Base-by-base conservation (phyloP, 2,113 vertebrate genomes). In the Ptilorrhoa leucosticta region DNA sequence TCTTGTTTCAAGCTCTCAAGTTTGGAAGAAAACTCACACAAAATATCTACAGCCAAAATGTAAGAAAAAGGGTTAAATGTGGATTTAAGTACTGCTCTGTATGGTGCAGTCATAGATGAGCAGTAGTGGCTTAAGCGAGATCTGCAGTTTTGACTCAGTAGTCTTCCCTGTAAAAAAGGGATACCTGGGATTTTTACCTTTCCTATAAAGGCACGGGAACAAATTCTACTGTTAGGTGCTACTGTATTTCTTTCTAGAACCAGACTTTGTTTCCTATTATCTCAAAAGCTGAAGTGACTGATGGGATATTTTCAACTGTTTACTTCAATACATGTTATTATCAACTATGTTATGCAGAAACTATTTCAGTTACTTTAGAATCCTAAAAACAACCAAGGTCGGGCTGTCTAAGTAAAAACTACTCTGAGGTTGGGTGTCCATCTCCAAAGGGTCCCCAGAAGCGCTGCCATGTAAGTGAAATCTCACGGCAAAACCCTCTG, bases 401-500 rank as follows among this genome's bases (percentile, higher is more conserved):
- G 9, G 23, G 48, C 58, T 83, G 40, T 18, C 48, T 54, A n/a
- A 82, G 40, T 33, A 72, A 53, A 63, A 86, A 2, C 7, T 15
- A 10, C 54, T 2, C 23, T 17, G 64, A 5, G 27, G 15, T 54
- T 80, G 45, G 15, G 9, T 60, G 33, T 63, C 35, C 42, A 20
- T 21, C 37, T 77, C 64, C 61, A 27, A 10, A 48, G 8, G 20
- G 9, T 16, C 22, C 6, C 39, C 15, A 40, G n/a, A 40, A 64
- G 26, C 0, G 0, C 48, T 47, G 19, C 28, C 27, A 0, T 0
- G 4, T 11, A 8, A n/a, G 5, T 17, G 20, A 60, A 73, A 22
- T 13, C 13, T 35, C 28, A 1, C 7, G 17, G 48, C 23, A 30
- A 54, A 65, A 8, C 35, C 12, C 16, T 22, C 18, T 21, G 28